phyloP scores from a whole-genome alignment of 2,113 vertebrate species.

The Anhinga anhinga region DNA sequence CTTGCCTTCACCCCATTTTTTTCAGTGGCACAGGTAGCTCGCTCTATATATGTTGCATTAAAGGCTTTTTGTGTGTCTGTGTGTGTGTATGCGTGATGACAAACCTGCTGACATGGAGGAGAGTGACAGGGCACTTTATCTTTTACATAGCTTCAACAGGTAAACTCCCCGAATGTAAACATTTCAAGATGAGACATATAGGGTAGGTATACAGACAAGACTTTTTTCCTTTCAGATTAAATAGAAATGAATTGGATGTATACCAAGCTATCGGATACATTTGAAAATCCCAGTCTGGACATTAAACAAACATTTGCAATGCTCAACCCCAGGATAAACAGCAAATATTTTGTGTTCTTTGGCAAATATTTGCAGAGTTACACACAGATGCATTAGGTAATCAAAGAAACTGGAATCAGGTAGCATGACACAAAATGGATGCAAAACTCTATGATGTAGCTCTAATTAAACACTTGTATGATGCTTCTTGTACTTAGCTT shows the following conservation, averaged over 20 bases:
- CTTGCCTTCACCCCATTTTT: neutral
- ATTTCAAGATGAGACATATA: neutral
- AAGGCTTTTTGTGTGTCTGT: neutral
- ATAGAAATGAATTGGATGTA: neutral
- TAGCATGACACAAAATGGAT: neutral
- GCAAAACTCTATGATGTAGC: neutral
- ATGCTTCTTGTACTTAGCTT: neutral
- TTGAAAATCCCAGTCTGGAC: neutral
- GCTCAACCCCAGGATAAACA: neutral
- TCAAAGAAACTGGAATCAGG: neutral
- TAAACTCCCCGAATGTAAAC: neutral
- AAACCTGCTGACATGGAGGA: neutral
- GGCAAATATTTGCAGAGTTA: constrained; percentile 26
- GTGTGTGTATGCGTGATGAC: neutral
- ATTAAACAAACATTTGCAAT: neutral
- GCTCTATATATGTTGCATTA: neutral
- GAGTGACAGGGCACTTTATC: neutral
- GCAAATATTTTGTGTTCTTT: constrained; percentile 34
- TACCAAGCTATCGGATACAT: neutral
- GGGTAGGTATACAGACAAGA: neutral
- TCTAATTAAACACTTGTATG: neutral
- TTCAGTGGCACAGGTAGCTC: neutral
- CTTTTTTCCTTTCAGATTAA: neutral
- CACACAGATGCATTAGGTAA: neutral
- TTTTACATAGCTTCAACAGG: neutral